A percentile compares a stretch with the other conserved stretches of the same genome.
phyloP scores from a whole-genome alignment of 2,888 invertebrate species.

The Philonicus albiceps region DNA sequence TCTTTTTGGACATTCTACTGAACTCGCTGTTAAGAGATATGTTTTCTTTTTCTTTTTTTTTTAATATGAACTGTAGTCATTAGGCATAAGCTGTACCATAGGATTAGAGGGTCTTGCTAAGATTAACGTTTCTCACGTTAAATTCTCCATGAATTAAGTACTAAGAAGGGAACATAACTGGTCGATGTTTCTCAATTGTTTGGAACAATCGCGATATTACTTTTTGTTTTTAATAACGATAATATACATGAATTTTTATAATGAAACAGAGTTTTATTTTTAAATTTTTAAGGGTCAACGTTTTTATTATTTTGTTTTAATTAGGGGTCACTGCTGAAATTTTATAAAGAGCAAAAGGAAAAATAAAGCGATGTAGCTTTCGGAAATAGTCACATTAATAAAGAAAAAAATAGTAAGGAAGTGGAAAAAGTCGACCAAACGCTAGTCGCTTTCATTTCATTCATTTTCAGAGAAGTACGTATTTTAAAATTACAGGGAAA shows the following conservation, averaged over 20 bases:
- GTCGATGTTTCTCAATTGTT: neutral
- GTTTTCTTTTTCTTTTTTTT: neutral
- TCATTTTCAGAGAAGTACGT: too few species aligned
- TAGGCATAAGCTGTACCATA: constrained; percentile 9
- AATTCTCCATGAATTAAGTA: neutral
- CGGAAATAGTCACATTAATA: too few species aligned
- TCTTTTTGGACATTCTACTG: neutral
- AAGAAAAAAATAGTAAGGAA: too few species aligned
- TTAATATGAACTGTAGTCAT: constrained; percentile 23
- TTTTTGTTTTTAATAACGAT: neutral
- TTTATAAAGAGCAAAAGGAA: too few species aligned
- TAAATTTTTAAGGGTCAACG: neutral
- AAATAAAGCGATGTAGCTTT: too few species aligned
- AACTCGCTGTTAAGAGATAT: neutral
- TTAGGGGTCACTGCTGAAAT: too few species aligned
- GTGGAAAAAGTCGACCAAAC: too few species aligned
- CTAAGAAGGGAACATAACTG: neutral
- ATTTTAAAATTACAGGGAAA: too few species aligned
- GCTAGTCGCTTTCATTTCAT: too few species aligned
- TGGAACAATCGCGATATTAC: neutral
- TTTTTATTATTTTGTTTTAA: too few species aligned
- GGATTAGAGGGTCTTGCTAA: neutral
- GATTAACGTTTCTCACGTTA: neutral
- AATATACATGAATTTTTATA: neutral
- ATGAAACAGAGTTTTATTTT: neutral